Evolutionary conservation across 2,113 vertebrate species (phyloP).

Genomic region (Tauraco erythrolophus): DNA sequence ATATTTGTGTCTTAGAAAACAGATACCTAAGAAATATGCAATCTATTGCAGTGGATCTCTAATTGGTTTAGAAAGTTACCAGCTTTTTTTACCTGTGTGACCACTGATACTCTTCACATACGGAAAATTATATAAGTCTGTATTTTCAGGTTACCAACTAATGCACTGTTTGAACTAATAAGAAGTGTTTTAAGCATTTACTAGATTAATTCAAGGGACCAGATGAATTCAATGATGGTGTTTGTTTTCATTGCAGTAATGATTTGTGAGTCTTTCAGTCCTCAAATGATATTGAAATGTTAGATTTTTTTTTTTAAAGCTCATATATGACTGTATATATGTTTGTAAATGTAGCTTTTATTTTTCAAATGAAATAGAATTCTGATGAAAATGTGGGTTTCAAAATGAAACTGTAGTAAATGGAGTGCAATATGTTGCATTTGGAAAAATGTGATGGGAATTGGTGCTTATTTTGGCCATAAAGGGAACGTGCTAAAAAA

Average conservation of each 20-base stretch:
- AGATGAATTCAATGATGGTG: not conserved
- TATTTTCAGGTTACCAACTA: not conserved
- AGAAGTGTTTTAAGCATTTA: not conserved
- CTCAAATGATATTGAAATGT: not conserved
- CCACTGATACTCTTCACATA: not conserved
- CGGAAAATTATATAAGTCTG: not conserved
- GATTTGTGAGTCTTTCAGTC: not conserved
- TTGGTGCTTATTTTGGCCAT: rapidly evolving
- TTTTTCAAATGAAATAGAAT: not conserved
- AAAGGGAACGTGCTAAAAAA: not conserved
- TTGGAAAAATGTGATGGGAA: not conserved
- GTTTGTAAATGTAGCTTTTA: not conserved
- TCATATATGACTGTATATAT: not conserved
- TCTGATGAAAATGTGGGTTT: not conserved
- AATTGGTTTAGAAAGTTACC: not conserved
- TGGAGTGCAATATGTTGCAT: not conserved
- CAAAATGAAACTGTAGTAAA: not conserved
- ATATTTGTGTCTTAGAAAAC: not conserved
- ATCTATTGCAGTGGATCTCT: not conserved
- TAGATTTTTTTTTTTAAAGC: not conserved
- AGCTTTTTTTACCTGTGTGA: not conserved
- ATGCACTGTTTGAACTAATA: not conserved
- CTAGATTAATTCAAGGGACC: not conserved
- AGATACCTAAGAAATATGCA: not conserved
- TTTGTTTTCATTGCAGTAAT: not conserved